Percentiles rank a stretch among this genome's conserved stretches.
phyloP scores from a whole-genome alignment of 2,797 vertebrate genomes.

The Phrynocephalus vlangalii region DNA sequence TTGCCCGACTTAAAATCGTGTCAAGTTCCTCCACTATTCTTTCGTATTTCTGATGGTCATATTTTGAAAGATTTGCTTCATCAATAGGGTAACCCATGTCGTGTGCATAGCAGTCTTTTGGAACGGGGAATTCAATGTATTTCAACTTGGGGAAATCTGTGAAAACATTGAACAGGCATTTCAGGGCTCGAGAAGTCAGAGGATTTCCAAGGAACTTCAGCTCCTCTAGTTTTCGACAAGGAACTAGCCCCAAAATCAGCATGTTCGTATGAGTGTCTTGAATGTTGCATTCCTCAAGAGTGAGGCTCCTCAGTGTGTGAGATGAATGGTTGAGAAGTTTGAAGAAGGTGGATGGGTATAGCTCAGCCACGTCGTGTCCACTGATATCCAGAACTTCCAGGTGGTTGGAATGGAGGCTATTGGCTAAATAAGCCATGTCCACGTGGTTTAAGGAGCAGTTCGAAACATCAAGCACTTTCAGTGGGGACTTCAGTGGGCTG shows the following conservation, averaged over 20 bases:
- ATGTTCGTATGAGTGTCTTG: conserved; percentile 82
- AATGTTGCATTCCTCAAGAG: conserved; percentile 90
- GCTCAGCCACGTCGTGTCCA: conserved; percentile 84
- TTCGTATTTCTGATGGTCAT: conserved; percentile 85
- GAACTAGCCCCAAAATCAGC: conserved; percentile 78
- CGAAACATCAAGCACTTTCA: conserved; percentile 88
- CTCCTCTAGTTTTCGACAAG: conserved; percentile 84
- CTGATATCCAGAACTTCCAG: conserved; percentile 91
- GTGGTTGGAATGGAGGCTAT: conserved; percentile 86
- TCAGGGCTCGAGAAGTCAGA: conserved; percentile 82
- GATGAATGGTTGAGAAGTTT: conserved; percentile 88
- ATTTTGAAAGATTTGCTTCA: conserved; percentile 81
- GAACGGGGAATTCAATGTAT: conserved; percentile 90
- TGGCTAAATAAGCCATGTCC: conserved; percentile 93
- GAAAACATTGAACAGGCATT: conserved; percentile 82
- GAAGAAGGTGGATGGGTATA: conserved; percentile 84
- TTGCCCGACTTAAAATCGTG: conserved; percentile 82
- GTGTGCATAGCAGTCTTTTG: conserved; percentile 90
- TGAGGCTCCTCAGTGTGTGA: conserved; percentile 80
- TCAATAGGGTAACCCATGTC: conserved; percentile 87
- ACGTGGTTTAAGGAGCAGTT: conserved; percentile 87
- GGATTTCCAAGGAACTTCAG: conserved; percentile 93
- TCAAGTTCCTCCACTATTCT: conserved; percentile 80
- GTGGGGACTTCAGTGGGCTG: conserved; percentile 89
- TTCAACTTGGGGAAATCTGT: conserved; percentile 81